These are phyloP conservation scores for Heteromormyrus szaboi DNA, from an alignment of 2,797 vertebrate genomes.

Conservation along the genomic window DNA sequence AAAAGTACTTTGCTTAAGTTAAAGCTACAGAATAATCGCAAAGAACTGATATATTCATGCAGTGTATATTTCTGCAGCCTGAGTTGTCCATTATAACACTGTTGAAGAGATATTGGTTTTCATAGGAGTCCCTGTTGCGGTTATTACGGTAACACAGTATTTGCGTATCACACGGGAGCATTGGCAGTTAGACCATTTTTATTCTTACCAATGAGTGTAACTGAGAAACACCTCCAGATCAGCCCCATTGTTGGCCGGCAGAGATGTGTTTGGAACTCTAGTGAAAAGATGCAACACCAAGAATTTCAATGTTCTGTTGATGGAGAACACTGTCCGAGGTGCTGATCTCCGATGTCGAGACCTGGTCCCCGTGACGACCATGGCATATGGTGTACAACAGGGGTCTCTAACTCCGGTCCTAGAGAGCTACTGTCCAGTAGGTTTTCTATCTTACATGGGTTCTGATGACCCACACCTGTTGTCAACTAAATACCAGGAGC, in stretches of 20 bases:
- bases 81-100: background rate
- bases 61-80: background rate
- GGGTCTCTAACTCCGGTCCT: background rate
- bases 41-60: background rate
- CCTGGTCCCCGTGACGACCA: background rate
- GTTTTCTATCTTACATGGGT: background rate
- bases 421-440: background rate
- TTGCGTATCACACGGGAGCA: background rate
- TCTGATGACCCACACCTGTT: background rate
- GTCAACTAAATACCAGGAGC: background rate
- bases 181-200: background rate
- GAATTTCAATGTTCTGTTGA: background rate
- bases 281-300: background rate
- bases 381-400: background rate
- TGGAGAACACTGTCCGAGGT: background rate
- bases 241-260: background rate
- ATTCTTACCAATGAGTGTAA: background rate
- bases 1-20: background rate
- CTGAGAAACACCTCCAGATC: background rate
- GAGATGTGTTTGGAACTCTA: background rate
- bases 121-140: background rate
- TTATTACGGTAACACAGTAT: background rate
- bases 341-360: background rate
- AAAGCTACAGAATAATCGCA: background rate
- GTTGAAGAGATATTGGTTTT: background rate